Percentiles rank a stretch among this genome's conserved stretches.
These are phyloP conservation scores for Myodes glareolus DNA, from an alignment of 2,113 vertebrate species.

Conservation along the genomic window DNA sequence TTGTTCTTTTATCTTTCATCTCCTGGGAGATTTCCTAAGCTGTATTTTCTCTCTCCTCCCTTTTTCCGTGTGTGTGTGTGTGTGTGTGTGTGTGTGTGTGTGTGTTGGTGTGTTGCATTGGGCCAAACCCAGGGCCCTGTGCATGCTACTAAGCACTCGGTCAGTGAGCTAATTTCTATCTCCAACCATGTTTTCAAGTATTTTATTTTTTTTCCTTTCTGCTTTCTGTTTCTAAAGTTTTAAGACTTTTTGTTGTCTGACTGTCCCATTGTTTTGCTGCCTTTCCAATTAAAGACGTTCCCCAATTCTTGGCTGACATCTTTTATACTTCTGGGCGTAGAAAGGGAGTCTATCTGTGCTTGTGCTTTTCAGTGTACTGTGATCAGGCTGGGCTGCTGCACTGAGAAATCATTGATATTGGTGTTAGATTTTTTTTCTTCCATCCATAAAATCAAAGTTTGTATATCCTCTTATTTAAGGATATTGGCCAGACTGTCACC, in stretches of 20 bases:
- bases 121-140: not conserved
- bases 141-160: not conserved
- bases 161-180: not conserved
- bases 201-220: not conserved
- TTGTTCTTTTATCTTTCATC: not conserved
- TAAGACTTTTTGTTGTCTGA: not conserved
- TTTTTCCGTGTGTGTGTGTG: too few relatives aligned
- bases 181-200: conserved; percentile 24
- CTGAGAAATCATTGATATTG: not conserved
- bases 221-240: conserved; percentile 26
- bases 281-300: conserved; percentile 56
- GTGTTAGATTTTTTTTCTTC: not conserved
- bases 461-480: not conserved
- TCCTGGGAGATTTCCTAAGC: conserved; percentile 34
- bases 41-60: not conserved
- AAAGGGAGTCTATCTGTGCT: not conserved
- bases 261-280: conserved; percentile 39
- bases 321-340: conserved; percentile 4
- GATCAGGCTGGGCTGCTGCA: not conserved
- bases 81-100: not conserved
- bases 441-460: not conserved
- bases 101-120: too few relatives aligned
- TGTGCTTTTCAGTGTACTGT: not conserved
- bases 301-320: conserved; percentile 40
- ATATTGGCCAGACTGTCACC: not conserved